phyloP scores from a whole-genome alignment of 1,140 invertebrate species.

The Philopotamus ludificatus region DNA sequence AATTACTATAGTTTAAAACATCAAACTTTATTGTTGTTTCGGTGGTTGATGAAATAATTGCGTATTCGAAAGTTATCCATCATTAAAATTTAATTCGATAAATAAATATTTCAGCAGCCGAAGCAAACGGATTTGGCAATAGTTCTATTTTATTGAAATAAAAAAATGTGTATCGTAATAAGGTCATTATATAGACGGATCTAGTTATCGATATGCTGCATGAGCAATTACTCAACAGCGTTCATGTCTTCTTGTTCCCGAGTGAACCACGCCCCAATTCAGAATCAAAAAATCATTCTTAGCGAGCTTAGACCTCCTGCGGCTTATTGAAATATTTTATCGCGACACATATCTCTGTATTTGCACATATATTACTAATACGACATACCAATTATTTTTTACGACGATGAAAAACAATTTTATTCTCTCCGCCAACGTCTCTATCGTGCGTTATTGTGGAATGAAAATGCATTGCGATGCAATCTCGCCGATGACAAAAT shows the following conservation, averaged over 20 bases:
- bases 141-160: too few species aligned
- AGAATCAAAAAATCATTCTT: conserved; percentile 1
- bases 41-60: too few species aligned
- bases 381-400: too few species aligned
- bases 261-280: conserved; percentile 8
- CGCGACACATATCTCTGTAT: neutral
- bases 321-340: conserved; percentile 8
- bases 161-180: too few species aligned
- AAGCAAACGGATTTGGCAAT: too few species aligned
- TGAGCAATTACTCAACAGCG: neutral
- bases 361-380: too few species aligned
- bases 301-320: conserved; percentile 2
- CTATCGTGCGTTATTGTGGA: neutral
- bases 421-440: neutral
- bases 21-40: too few species aligned
- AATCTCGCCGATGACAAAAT: conserved; percentile 4
- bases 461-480: neutral
- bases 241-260: neutral
- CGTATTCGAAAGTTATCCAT: too few species aligned
- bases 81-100: too few species aligned
- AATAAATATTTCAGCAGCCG: too few species aligned
- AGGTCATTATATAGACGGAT: neutral
- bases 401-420: too few species aligned
- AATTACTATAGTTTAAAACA: too few species aligned
- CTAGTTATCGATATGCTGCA: neutral